Evolutionary conservation across 2,888 invertebrate genomes (phyloP), one percentile per base, ranked within the genome.

Genomic region (Apantesis nais): DNA sequence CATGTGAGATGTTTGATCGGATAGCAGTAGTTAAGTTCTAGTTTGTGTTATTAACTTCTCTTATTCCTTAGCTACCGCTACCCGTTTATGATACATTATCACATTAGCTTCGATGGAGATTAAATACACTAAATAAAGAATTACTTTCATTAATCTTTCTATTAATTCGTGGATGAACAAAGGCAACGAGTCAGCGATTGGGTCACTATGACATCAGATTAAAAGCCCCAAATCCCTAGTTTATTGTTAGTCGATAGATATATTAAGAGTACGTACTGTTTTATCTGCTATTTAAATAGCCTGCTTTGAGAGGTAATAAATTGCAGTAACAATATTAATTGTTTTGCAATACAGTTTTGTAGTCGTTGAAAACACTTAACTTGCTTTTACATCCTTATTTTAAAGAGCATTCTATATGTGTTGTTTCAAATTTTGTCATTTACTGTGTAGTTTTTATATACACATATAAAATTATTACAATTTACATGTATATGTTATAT

Each of bases 141-240:
- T 81, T 74, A 74, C 72, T 72, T 74, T 70, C 72, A 80, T 78
- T 80, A 78, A 78, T 81, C 76, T 77, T 74, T 71, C 62, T 67
- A 76, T 73, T 78, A 74, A 76, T 81, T 74, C 68, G 70, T 68
- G 64, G 72, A 78, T 75, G 73, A 80, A 82, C 76, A 75, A 82
- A 81, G 80, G 76, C 72, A 72, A 68, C 71, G 78, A 76, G 64
- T 77, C 74, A 72, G 73, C 77, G 71, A 80, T 75, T 78, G 75
- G 73, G 71, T 77, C 79, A 76, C 76, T 73, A 73, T 76, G 76
- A 78, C 80, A 79, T 82, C 78, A 77, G 77, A 70, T 73, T 77
- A 72, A 76, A 82, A 80, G 82, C 77, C 66, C 74, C 58, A 72
- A 78, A 74, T 70, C 55, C 73, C 61, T 70, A 68, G 67, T 77